Base-by-base conservation (phyloP, 2,113 vertebrate genomes). In the Podiceps cristatus region DNA sequence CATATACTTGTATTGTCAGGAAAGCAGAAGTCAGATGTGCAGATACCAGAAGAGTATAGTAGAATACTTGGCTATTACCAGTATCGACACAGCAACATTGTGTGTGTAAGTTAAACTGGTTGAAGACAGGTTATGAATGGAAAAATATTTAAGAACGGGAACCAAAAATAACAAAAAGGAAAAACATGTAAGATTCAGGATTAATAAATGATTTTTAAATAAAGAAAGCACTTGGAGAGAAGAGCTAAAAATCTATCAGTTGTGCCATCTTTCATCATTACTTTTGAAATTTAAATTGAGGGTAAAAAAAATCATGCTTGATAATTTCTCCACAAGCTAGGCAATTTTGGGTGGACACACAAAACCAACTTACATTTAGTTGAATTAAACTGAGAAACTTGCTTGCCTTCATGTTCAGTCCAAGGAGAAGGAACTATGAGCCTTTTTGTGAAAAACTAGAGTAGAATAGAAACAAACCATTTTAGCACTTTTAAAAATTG, bases 401-500 rank as follows among this genome's bases (percentile, higher is more conserved):
- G 98, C 67, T 99, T 99, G 56, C 95, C 96, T 85, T 98, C 98
- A 95, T 98, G 97, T 75, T 98, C 98, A 59, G 98, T 99, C 99
- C 99, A 99, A 44, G 99, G 99, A 62, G 99, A 99, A 27, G 99
- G 99, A 88, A 99, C 99, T 28, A 99, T 99, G 85, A 98, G 94
- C 88, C 98, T 99, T 98, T 99, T 99, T 56, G 99, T 99, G 94
- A 99, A 99, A 98, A 99, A 99, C 99, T 99, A 94, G 28, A 96
- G 92, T 12, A 78, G 40, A 79, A 95, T 7, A 94, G 49, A 91
- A 91, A 86, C 6, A 81, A 90, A 72, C 19, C 19, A 77, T 35
- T 28, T 84, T 25, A 94, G 47, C 40, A 49, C 22, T 85, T 90
- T 53, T 69, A 42, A 83, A 79, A 89, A 47, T 19, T 31, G 11